Evolutionary conservation across 2,113 vertebrate species (phyloP).

Genomic region (Elephas maximus): DNA sequence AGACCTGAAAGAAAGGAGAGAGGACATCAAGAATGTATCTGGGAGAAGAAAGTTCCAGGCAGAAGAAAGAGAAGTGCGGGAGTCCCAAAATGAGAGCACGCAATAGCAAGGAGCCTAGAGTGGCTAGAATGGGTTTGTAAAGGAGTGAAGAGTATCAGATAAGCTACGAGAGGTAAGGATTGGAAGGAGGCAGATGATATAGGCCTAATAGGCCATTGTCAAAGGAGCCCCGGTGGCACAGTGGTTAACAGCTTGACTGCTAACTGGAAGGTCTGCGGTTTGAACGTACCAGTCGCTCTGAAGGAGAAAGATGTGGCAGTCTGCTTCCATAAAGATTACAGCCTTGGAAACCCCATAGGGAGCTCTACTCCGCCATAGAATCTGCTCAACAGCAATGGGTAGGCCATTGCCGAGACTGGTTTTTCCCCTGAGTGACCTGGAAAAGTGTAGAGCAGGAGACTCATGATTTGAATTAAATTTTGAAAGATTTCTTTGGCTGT

Average conservation of each 20-base stretch:
- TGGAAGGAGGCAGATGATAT: background rate
- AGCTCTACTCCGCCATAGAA: too few relatives aligned
- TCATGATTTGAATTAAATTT: background rate
- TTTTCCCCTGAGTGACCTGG: background rate
- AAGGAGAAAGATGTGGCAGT: too few relatives aligned
- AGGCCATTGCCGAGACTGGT: background rate
- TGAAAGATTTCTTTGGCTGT: background rate
- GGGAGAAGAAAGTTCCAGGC: background rate
- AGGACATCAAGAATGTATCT: background rate
- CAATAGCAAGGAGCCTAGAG: background rate
- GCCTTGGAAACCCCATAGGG: too few relatives aligned
- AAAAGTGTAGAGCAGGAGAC: background rate
- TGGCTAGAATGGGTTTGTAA: too few relatives aligned
- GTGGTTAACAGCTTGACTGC: too few relatives aligned
- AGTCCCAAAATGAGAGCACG: background rate
- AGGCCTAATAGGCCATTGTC: too few relatives aligned
- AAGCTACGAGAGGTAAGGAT: background rate
- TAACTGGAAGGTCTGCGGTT: too few relatives aligned
- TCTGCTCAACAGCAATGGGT: too few relatives aligned
- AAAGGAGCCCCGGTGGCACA: too few relatives aligned
- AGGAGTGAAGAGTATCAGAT: background rate
- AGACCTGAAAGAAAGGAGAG: background rate
- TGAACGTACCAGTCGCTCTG: too few relatives aligned
- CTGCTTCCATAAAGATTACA: too few relatives aligned
- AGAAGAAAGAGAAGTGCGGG: background rate